phyloP scores from a whole-genome alignment of 2,113 vertebrate species.

The Phylloscopus trochiloides region DNA sequence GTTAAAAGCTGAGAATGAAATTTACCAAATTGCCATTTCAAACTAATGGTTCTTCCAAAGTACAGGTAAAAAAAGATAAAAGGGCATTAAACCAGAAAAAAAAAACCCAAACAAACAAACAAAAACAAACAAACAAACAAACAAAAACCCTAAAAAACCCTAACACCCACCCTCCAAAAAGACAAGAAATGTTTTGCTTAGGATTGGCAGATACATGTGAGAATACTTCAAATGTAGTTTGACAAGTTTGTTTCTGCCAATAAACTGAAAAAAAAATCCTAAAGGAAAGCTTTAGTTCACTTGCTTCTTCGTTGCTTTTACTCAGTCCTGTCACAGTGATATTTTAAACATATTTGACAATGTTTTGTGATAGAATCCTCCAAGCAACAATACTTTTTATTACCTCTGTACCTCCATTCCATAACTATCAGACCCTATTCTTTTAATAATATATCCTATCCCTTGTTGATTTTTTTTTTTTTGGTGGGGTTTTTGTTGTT shows the following conservation, averaged over 20 bases:
- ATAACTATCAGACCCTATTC: neutral
- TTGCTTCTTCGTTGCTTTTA: neutral
- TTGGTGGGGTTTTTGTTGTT: too few relatives aligned
- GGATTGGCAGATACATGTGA: neutral
- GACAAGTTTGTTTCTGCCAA: neutral
- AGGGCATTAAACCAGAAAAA: neutral
- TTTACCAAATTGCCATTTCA: neutral
- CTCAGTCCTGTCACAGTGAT: neutral
- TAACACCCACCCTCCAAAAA: fast-evolving
- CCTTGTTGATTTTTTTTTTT: neutral
- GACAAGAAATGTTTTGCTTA: neutral
- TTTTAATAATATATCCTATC: neutral
- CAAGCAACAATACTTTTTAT: neutral
- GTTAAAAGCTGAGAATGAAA: neutral
- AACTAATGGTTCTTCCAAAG: neutral
- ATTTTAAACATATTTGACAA: neutral
- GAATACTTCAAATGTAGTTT: neutral
- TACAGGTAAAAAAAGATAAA: neutral
- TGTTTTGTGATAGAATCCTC: neutral
- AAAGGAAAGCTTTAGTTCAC: neutral
- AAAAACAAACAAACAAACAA: too few relatives aligned
- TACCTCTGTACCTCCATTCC: neutral
- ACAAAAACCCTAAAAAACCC: neutral
- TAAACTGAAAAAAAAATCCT: neutral
- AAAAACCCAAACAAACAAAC: too few relatives aligned